Conservation (phyloP, 2,888 invertebrate species). For the Spisula subtruncata region DNA sequence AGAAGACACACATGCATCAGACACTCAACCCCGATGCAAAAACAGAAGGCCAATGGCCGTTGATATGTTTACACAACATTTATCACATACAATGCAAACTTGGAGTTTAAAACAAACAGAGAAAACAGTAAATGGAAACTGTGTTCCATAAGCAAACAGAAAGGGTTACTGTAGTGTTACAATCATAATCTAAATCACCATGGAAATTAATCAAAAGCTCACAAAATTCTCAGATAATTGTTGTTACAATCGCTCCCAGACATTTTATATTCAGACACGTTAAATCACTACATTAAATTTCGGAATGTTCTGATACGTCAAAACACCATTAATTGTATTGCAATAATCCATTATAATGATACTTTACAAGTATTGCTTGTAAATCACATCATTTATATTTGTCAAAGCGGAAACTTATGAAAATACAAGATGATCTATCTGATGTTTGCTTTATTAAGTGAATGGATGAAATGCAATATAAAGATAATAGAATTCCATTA, state of each 20-base stretch:
- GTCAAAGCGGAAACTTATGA: neutral
- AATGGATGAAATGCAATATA: too few relatives aligned
- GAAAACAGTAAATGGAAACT: too few relatives aligned
- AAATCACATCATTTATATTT: slow-evolving; percentile 8
- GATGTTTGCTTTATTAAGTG: neutral
- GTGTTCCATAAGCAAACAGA: too few relatives aligned
- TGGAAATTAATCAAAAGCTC: neutral
- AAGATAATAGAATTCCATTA: too few relatives aligned
- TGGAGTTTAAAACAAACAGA: too few relatives aligned
- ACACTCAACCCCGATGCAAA: too few relatives aligned
- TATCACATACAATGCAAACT: too few relatives aligned
- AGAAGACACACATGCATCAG: too few relatives aligned
- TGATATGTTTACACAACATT: too few relatives aligned
- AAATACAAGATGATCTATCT: neutral
- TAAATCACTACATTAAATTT: neutral
- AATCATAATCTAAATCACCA: neutral
- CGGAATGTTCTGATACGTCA: neutral
- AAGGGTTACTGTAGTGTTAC: too few relatives aligned
- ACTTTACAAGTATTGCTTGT: neutral
- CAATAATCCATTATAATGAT: neutral
- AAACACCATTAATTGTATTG: neutral
- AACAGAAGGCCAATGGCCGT: too few relatives aligned
- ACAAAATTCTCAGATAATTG: neutral
- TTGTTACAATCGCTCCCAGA: neutral
- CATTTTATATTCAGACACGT: neutral